Conservation (phyloP, 2,888 invertebrate genomes). For the Ferrisia virgata region DNA sequence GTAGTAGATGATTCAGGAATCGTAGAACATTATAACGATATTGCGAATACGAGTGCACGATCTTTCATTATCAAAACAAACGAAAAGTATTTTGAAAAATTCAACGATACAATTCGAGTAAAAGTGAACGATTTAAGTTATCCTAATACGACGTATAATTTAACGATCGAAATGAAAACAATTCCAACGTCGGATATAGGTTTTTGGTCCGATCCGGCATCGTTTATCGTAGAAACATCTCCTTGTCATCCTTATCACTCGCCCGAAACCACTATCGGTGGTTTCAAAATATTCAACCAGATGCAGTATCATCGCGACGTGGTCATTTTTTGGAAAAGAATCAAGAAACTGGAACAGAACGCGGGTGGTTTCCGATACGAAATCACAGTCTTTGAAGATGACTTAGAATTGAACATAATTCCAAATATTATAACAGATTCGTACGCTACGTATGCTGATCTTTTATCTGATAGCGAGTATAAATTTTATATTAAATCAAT, state of each 20-base stretch:
- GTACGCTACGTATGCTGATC: conserved; percentile 61
- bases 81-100: not conserved
- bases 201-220: conserved; percentile 69
- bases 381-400: not conserved
- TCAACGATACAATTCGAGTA: conserved; percentile 45
- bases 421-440: not conserved
- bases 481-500: conserved; percentile 62
- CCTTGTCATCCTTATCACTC: conserved; percentile 53
- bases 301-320: conserved; percentile 58
- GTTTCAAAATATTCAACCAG: conserved; percentile 63
- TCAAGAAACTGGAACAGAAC: conserved; percentile 66
- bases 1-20: not conserved
- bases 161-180: conserved; percentile 67
- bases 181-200: conserved; percentile 47
- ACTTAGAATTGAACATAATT: not conserved
- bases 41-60: no score
- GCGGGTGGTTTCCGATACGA: conserved; percentile 70
- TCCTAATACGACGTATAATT: conserved; percentile 68
- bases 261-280: conserved; percentile 69
- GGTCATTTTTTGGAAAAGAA: conserved; percentile 75
- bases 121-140: conserved; percentile 62
- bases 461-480: conserved; percentile 55
- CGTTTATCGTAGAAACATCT: conserved; percentile 61
- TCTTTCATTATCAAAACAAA: no score
- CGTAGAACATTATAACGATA: not conserved